These are phyloP conservation scores for Laspeyria flexula DNA, from an alignment of 2,888 invertebrate species.

Conservation along the genomic window DNA sequence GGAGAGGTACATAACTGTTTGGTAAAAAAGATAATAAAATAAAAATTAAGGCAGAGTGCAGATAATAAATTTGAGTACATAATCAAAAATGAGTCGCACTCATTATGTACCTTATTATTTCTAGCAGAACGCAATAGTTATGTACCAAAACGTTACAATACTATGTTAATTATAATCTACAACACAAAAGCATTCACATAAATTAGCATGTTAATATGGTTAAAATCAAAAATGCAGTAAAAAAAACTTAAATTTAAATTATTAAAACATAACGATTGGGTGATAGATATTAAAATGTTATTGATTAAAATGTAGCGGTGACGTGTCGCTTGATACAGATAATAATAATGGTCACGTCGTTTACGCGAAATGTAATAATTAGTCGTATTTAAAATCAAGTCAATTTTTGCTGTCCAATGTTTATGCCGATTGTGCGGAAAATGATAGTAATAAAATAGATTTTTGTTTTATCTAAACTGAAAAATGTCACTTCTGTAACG, in stretches of 20 bases:
- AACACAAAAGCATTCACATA: constrained; percentile 70
- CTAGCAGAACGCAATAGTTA: constrained; percentile 56
- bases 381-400: constrained; percentile 78
- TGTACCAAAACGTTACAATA: constrained; percentile 71
- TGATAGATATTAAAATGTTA: constrained; percentile 70
- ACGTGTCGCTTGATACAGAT: constrained; percentile 39
- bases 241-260: constrained; percentile 65
- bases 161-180: constrained; percentile 54
- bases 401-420: constrained; percentile 67
- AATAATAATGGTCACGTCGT: constrained; percentile 37
- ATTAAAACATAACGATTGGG: constrained; percentile 68
- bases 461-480: constrained; percentile 39
- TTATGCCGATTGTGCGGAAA: constrained; percentile 57
- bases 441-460: constrained; percentile 36
- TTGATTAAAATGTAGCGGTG: constrained; percentile 75
- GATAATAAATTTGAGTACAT: too few relatives aligned
- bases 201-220: constrained; percentile 82
- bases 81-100: constrained; percentile 1
- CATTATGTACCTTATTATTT: neutral
- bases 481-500: constrained; percentile 39
- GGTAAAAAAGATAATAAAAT: constrained; percentile 44
- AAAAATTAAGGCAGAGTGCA: neutral
- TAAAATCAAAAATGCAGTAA: constrained; percentile 83
- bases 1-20: constrained; percentile 73
- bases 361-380: constrained; percentile 47